A percentile compares a stretch with the other conserved stretches of the same genome.
phyloP scores from a whole-genome alignment of 2,113 vertebrate genomes.

The Chroicocephalus ridibundus region DNA sequence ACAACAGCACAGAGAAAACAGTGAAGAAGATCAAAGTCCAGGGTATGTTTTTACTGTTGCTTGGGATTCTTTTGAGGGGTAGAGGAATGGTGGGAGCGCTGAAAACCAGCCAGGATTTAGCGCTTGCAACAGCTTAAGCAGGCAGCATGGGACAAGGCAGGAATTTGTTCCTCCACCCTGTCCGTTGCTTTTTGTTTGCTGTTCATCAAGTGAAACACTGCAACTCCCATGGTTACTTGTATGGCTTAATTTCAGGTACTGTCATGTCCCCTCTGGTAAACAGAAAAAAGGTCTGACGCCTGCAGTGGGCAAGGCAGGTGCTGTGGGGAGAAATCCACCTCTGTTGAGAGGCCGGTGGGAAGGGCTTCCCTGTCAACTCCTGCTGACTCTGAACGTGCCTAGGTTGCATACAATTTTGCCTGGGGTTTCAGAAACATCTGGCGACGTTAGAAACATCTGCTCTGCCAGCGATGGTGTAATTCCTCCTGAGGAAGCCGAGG shows the following conservation, averaged over 20 bases:
- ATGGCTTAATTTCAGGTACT: background rate
- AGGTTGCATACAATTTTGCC: background rate
- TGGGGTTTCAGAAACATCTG: background rate
- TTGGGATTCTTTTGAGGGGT: background rate
- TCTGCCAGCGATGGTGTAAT: background rate
- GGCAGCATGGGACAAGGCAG: background rate
- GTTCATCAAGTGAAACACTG: background rate
- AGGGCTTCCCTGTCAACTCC: background rate
- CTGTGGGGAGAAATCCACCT: background rate
- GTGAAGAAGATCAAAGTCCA: constrained; percentile 87
- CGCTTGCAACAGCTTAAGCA: background rate
- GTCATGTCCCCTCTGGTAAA: background rate
- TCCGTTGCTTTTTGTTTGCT: background rate
- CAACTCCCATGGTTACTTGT: background rate
- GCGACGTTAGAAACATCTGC: background rate
- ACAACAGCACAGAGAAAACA: constrained; percentile 87
- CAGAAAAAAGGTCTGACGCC: background rate
- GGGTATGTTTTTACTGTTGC: constrained; percentile 72
- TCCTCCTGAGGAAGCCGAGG: background rate
- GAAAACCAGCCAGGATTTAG: background rate
- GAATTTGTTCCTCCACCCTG: background rate
- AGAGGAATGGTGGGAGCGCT: background rate
- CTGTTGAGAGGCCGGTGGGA: background rate
- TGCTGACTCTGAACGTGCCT: background rate
- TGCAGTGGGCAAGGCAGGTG: background rate